Conservation (phyloP, 1,140 invertebrate species). For the Temnothorax nylanderi region DNA sequence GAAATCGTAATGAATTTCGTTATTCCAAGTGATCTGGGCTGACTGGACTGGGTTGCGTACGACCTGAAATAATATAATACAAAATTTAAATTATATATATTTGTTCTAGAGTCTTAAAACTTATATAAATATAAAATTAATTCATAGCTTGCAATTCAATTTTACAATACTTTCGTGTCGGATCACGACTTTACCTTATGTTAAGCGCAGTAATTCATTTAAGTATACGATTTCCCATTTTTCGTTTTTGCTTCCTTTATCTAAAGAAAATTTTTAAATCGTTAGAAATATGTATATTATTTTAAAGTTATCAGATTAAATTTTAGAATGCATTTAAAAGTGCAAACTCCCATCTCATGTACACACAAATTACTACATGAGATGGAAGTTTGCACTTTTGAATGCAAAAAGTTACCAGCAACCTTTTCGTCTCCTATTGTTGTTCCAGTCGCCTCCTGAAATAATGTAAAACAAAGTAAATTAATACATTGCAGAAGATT, state of each 20-base stretch:
- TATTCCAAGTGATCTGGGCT: background rate
- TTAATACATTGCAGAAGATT: background rate
- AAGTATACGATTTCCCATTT: background rate
- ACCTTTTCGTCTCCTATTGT: background rate
- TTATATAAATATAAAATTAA: no score
- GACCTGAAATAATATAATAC: conserved; percentile 34
- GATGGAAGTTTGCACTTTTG: conserved; percentile 51
- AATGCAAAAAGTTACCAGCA: conserved; percentile 36
- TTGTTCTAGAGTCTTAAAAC: background rate
- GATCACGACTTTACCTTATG: conserved; percentile 58
- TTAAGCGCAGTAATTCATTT: conserved; percentile 27
- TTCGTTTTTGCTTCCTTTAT: conserved; percentile 44
- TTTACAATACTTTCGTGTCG: conserved; percentile 55
- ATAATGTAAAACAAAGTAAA: background rate
- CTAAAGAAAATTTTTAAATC: conserved; percentile 12
- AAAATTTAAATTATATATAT: conserved; percentile 26
- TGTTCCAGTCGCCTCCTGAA: background rate
- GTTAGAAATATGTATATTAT: background rate
- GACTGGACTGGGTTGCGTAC: conserved; percentile 27
- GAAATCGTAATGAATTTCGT: conserved; percentile 50
- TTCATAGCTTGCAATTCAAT: background rate
- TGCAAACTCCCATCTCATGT: no score
- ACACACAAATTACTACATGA: conserved; percentile 10
- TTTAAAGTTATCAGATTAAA: background rate
- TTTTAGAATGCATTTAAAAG: background rate